phyloP scores from a whole-genome alignment of 2,888 invertebrate species.

The Spodoptera picta region DNA sequence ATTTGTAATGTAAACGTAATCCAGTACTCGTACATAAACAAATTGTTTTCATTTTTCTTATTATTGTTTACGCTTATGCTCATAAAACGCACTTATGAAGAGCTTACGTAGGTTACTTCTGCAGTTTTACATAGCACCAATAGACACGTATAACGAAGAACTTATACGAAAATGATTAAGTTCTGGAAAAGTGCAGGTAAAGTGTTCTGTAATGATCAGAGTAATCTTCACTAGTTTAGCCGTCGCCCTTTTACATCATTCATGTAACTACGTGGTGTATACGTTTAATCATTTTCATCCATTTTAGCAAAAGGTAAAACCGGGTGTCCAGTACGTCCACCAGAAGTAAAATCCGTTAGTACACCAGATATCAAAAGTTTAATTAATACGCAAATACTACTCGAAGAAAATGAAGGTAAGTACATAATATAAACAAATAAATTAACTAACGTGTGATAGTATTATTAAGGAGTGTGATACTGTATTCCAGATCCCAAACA shows the following conservation, averaged over 20 bases:
- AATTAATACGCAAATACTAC: constrained; percentile 65
- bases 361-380: constrained; percentile 63
- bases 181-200: constrained; percentile 93
- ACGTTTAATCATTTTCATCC: constrained; percentile 41
- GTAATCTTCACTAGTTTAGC: constrained; percentile 15
- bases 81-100: constrained; percentile 67
- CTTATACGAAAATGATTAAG: constrained; percentile 90
- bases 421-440: constrained; percentile 23
- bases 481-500: constrained; percentile 75
- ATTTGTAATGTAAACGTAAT: constrained; percentile 58
- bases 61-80: constrained; percentile 73
- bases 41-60: constrained; percentile 70
- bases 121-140: constrained; percentile 51
- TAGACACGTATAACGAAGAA: constrained; percentile 54
- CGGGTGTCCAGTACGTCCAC: constrained; percentile 85
- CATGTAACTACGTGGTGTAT: constrained; percentile 2
- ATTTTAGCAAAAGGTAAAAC: constrained; percentile 86
- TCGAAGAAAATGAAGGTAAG: constrained; percentile 77
- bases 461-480: constrained; percentile 20
- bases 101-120: constrained; percentile 61
- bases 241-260: constrained; percentile 8
- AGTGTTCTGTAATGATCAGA: constrained; percentile 23
- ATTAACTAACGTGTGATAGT: constrained; percentile 1
- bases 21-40: constrained; percentile 58
- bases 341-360: constrained; percentile 68